Evolutionary conservation across 2,888 invertebrate genomes (phyloP), one percentile per base, ranked within the genome.

Genomic region (Junonia oenone): DNA sequence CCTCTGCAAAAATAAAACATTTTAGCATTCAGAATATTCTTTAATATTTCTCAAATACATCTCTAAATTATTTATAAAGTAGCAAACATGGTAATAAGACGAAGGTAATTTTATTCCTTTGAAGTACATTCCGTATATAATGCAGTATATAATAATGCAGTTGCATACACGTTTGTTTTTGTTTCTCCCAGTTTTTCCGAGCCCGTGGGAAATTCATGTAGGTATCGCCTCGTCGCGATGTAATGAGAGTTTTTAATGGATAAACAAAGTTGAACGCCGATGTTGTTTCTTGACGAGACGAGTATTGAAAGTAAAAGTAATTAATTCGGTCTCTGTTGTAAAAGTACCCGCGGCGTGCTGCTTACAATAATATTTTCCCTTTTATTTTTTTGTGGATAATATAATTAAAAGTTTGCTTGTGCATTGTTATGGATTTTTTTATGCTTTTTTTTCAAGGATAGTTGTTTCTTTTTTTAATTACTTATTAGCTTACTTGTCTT

Each of bases 241-340:
- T 46, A 38, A 38, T 15, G 37, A 46, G 27, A 29, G 38, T 38
- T 38, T 46, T 46, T 46, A 46, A 46, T 46, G 46, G 19, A 38
- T 38, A 52, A 38, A 38, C 45, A 52, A 37, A 52, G 17, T 13
- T 17, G 17, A 17, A 43, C 8, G 17, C 19, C 37, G 38, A 38
- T 52, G 46, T 17, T 29, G 19, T 38, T 38, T 38, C 38, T 17
- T 38, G 3, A 19, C 37, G 14, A 46, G 52, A 19, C 38, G 9
- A n/a, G 11, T 22, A 22, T 22, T 19, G 37, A 19, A 15, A 45
- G 45, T 38, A 37, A 38, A 3, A 19, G 29, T 46, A 52, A 52
- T 46, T 52, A 38, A 46, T 37, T 37, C 27, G 29, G 29, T 29
- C 35, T 46, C 52, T 45, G 46, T 52, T 13, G 27, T 14, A 46